These are phyloP conservation scores for Molanna angustata DNA, from an alignment of 2,888 invertebrate genomes.

Conservation along the genomic window DNA sequence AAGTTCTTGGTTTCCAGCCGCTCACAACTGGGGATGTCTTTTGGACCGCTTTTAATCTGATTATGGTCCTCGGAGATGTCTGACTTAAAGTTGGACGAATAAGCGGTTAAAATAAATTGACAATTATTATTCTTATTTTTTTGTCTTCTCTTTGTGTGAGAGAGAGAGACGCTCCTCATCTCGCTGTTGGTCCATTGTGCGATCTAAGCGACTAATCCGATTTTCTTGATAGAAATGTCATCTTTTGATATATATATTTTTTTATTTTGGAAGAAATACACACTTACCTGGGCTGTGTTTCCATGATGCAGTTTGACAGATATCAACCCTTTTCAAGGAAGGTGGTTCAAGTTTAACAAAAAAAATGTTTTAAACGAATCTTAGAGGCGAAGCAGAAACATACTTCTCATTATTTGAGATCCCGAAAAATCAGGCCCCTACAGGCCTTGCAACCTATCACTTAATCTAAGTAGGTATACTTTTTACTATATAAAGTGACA, in stretches of 20 bases:
- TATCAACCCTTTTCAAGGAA: constrained; percentile 25
- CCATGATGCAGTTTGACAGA: constrained; percentile 14
- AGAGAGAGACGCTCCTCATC: too few species aligned
- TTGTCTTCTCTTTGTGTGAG: neutral
- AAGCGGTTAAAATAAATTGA: constrained; percentile 21
- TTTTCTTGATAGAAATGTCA: constrained; percentile 31
- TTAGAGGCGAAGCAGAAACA: too few species aligned
- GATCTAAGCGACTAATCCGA: constrained; percentile 26
- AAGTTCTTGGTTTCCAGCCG: too few species aligned
- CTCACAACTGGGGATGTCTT: too few species aligned
- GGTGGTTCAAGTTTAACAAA: constrained; percentile 9
- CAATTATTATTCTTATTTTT: constrained; percentile 22
- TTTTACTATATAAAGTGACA: too few species aligned
- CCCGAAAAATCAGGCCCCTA: too few species aligned
- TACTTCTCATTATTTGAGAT: too few species aligned
- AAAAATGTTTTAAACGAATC: too few species aligned
- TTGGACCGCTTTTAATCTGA: neutral
- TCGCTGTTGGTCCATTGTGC: constrained; percentile 13
- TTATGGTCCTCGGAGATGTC: neutral
- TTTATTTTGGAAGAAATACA: neutral
- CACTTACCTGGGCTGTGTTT: constrained; percentile 6
- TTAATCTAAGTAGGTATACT: too few species aligned
- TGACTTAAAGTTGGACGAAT: constrained; percentile 7
- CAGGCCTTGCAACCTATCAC: too few species aligned
- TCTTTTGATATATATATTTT: constrained; percentile 18